Evolutionary conservation across 2,888 invertebrate genomes (phyloP).

Genomic region (Tinea trinotella): DNA sequence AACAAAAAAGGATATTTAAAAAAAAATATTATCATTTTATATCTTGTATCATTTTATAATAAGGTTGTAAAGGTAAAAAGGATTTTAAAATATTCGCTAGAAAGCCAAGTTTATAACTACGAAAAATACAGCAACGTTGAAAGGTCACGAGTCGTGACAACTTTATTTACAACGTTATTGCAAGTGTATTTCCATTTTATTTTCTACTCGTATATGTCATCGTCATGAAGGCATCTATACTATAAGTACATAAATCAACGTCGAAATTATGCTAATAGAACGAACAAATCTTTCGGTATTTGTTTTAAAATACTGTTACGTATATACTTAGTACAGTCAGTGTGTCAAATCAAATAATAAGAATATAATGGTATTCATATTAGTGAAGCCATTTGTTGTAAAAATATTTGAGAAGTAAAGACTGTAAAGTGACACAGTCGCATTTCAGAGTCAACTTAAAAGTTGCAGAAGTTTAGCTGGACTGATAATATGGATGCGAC

Average conservation of each 20-base stretch:
- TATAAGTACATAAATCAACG: neutral
- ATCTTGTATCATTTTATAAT: neutral
- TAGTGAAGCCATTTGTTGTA: too few relatives aligned
- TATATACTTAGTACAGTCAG: too few relatives aligned
- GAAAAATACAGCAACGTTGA: neutral
- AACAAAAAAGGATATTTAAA: too few relatives aligned
- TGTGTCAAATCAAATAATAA: too few relatives aligned
- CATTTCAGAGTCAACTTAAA: too few relatives aligned
- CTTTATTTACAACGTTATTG: slow-evolving; percentile 1
- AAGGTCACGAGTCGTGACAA: slow-evolving; percentile 13
- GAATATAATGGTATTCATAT: too few relatives aligned
- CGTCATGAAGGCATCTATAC: neutral
- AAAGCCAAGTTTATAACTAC: neutral
- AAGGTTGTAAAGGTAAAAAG: neutral
- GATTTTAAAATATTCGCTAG: neutral
- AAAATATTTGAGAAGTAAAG: too few relatives aligned
- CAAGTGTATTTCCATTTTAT: neutral
- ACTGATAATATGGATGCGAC: too few relatives aligned
- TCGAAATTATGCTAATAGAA: neutral
- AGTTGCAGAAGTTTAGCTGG: too few relatives aligned
- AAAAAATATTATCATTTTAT: too few relatives aligned
- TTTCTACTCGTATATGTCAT: neutral
- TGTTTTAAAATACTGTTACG: neutral
- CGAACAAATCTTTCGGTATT: neutral
- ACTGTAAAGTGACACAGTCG: too few relatives aligned